Conservation (phyloP, 2,888 invertebrate species). For the Agapostemon virescens region DNA sequence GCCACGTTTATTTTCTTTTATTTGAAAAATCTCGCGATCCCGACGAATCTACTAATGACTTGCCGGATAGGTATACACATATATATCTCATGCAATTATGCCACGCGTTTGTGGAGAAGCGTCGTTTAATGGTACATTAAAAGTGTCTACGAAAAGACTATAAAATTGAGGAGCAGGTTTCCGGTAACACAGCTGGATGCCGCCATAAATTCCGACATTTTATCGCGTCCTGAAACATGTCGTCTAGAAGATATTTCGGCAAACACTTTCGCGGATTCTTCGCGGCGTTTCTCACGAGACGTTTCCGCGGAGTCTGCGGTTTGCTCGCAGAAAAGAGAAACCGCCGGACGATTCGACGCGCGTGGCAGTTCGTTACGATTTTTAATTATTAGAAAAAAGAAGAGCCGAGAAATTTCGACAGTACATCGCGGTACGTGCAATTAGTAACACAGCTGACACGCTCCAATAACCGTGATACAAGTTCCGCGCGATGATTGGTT, state of each 20-base stretch:
- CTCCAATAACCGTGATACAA: slow-evolving; percentile 25
- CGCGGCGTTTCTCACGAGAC: background rate
- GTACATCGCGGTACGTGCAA: background rate
- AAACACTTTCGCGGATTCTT: background rate
- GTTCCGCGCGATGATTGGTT: slow-evolving; percentile 36
- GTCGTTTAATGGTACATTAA: background rate
- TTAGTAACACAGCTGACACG: slow-evolving; percentile 19
- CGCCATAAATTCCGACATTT: background rate
- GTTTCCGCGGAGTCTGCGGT: background rate
- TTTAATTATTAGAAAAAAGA: slow-evolving; percentile 3
- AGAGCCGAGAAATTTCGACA: background rate
- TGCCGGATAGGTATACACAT: background rate
- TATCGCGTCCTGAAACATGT: background rate
- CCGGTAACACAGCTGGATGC: background rate
- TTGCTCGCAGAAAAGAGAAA: background rate
- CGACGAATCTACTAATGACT: background rate
- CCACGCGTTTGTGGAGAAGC: background rate
- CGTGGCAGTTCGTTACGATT: background rate
- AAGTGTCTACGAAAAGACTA: background rate
- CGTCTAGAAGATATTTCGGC: background rate
- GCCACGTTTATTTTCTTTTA: background rate
- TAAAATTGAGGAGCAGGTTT: background rate
- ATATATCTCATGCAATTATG: background rate
- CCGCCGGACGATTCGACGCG: background rate
- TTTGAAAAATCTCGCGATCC: background rate